Base-by-base conservation (phyloP, 2,797 vertebrate species). In the Rhyacichthys aspro region DNA sequence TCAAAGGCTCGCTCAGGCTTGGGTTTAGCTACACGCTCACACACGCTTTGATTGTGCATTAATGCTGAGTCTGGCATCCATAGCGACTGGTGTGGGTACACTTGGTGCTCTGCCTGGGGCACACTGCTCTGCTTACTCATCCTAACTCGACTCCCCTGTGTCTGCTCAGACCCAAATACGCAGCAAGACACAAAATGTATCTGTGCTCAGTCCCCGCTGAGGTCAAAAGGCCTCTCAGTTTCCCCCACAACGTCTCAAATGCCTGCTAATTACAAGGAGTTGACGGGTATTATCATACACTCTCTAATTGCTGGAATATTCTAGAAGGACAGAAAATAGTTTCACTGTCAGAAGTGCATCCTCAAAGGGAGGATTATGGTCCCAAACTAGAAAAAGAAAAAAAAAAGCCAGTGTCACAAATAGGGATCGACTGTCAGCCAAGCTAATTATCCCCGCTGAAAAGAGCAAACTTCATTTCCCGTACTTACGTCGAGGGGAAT, bases 391-490 rank as follows among this genome's bases (percentile, higher is more conserved):
- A 48, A 65, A 47, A 18, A 19, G 7, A 23, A 38, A 38, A 14
- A 23, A 64, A 62, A 66, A 61, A 55, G 42, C 62, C 44, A 2
- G 65, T 72, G 72, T 78, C 81, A 77, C 74, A 78, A 85, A 83
- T 74, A 68, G 86, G 87, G 86, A 90, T 87, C 67, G 77, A 83
- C 91, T 91, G 90, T 90, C 90, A 92, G 83, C 81, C 78, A 33
- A 67, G 76, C 85, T 92, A 93, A 93, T 92, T 93, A 92, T 89
- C 82, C 77, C 67, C 46, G 75, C 68, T 90, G 88, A 90, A 90
- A 90, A 90, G 82, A 83, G 81, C 83, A 71, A 86, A 82, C 79
- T 87, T 88, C 88, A 86, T 87, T 86, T 88, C 81, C 68, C 47
- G 15, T 81, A 80, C 79, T 83, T 84, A 84, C 62, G 85, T 92